Evolutionary conservation across 2,888 invertebrate genomes (phyloP).

Genomic region (Actias luna): DNA sequence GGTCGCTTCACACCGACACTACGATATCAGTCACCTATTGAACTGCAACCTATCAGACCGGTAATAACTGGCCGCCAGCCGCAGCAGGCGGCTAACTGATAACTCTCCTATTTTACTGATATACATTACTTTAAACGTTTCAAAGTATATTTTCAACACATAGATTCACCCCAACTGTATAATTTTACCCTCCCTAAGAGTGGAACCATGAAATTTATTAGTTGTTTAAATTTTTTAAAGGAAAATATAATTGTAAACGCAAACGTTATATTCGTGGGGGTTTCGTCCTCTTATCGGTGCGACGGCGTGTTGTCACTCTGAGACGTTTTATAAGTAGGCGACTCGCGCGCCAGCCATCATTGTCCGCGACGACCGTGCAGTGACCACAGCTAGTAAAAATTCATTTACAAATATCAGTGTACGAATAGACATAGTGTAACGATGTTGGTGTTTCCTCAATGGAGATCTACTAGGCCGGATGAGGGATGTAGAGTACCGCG

Average conservation of each 20-base stretch:
- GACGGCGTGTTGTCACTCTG: slow-evolving; percentile 55
- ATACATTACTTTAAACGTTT: slow-evolving; percentile 23
- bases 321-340: slow-evolving; percentile 77
- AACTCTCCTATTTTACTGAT: slow-evolving; percentile 44
- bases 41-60: slow-evolving; percentile 80
- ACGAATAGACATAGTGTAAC: slow-evolving; percentile 29
- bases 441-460: slow-evolving; percentile 77
- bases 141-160: slow-evolving; percentile 38
- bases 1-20: slow-evolving; percentile 70
- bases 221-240: slow-evolving; percentile 3
- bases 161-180: slow-evolving; percentile 16
- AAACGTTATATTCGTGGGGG: slow-evolving; percentile 67
- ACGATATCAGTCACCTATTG: slow-evolving; percentile 81
- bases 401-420: slow-evolving; percentile 32
- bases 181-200: not conserved
- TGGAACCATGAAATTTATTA: not conserved
- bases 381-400: slow-evolving; percentile 51
- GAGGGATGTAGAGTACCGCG: slow-evolving; percentile 63
- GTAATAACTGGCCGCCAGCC: slow-evolving; percentile 81
- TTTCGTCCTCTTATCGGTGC: slow-evolving; percentile 66
- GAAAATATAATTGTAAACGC: slow-evolving; percentile 10
- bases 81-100: slow-evolving; percentile 74
- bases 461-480: slow-evolving; percentile 59
- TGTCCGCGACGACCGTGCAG: slow-evolving; percentile 60
- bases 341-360: slow-evolving; percentile 59